Evolutionary conservation across 2,797 vertebrate species (phyloP).

Genomic region (Onychomys arenicola): DNA sequence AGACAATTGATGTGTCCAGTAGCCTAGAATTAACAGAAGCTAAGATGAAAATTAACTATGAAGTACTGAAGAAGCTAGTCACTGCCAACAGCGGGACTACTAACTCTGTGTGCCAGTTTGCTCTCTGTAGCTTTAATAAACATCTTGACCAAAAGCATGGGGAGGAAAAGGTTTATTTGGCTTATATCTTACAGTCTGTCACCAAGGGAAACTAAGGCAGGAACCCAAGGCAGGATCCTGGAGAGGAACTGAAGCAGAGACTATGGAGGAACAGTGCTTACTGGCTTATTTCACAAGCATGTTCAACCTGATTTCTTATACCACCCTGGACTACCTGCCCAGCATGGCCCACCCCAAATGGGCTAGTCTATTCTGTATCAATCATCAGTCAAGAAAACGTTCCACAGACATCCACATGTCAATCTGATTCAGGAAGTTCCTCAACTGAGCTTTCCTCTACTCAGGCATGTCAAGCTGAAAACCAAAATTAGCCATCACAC

Average conservation of each 20-base stretch:
- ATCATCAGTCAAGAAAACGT: neutral
- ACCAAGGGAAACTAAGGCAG: neutral
- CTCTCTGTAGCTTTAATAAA: neutral
- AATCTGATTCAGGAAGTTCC: neutral
- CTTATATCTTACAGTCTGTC: neutral
- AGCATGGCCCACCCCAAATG: neutral
- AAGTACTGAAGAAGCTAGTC: neutral
- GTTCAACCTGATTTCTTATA: neutral
- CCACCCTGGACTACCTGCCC: neutral
- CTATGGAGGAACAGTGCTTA: neutral
- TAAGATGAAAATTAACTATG: neutral
- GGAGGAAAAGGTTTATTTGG: neutral
- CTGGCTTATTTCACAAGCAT: neutral
- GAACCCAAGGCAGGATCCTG: neutral
- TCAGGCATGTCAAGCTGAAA: neutral
- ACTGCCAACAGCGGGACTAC: too few relatives aligned
- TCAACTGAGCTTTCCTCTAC: neutral
- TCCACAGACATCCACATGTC: neutral
- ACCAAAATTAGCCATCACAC: too few relatives aligned
- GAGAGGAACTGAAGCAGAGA: too few relatives aligned
- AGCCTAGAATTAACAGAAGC: neutral
- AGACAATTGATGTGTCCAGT: neutral
- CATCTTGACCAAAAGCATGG: neutral
- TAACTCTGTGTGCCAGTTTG: neutral
- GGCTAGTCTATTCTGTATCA: neutral